phyloP scores from a whole-genome alignment of 1,140 invertebrate species.

The Lordiphosa mommai region DNA sequence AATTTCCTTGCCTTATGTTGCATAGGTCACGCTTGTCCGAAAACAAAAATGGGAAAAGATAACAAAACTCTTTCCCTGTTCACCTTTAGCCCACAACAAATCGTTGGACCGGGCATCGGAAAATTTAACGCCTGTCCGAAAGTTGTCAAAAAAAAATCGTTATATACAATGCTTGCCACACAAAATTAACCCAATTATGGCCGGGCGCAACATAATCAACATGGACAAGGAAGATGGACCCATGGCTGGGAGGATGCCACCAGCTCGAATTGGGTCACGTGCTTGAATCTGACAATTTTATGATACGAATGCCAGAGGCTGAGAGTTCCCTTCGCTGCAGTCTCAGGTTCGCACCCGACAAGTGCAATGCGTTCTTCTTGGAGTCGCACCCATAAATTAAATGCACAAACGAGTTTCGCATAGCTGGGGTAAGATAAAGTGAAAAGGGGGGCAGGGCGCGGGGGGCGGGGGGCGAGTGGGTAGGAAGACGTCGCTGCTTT shows the following conservation, averaged over 20 bases:
- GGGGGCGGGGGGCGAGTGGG: neutral
- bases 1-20: conserved; percentile 36
- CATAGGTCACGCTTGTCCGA: conserved; percentile 57
- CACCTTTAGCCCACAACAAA: conserved; percentile 26
- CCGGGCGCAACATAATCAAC: conserved; percentile 68
- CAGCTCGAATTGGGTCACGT: conserved; percentile 65
- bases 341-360: conserved; percentile 53
- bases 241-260: conserved; percentile 6
- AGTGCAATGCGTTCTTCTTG: conserved; percentile 66
- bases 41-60: conserved; percentile 7
- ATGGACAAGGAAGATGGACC: conserved; percentile 39
- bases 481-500: conserved; percentile 52
- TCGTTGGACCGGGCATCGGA: conserved; percentile 5
- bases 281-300: conserved; percentile 60
- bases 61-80: conserved; percentile 32
- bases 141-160: conserved; percentile 35
- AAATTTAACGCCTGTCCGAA: conserved; percentile 59
- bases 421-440: conserved; percentile 60
- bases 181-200: conserved; percentile 74
- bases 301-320: conserved; percentile 39
- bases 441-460: conserved; percentile 39
- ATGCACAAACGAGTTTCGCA: conserved; percentile 74
- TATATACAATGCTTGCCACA: conserved; percentile 30
- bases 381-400: conserved; percentile 74
- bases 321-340: conserved; percentile 13